Evolutionary conservation across 2,888 invertebrate species (phyloP), one percentile per base, ranked within the genome.

Genomic region (Molorchus minor): DNA sequence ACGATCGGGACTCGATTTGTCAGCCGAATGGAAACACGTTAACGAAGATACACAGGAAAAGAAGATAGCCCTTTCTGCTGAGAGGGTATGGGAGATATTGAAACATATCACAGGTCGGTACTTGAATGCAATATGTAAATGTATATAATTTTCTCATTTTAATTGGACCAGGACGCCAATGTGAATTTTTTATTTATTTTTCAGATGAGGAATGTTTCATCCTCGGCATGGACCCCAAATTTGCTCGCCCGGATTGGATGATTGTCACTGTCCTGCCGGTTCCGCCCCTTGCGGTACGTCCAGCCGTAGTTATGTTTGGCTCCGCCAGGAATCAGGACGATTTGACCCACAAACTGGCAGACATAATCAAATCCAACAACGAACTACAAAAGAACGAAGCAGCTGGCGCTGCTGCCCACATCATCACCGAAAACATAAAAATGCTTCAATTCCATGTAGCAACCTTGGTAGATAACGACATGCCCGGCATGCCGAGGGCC

Each of bases 231-330:
- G 98, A 99, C 80, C 97, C 98, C 0, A 95, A 95, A 80, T 96
- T 90, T 80, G 95, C 98, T 0, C 87, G 99, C 46, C 99, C 99
- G 3, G 99, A 99, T 83, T 99, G 99, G 98, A 98, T 99, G 98
- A 92, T 99, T 66, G 87, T 96, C 3, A 98, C 98, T 1, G 97
- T 97, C 8, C 80, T 99, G 59, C 99, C 99, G 0, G 99, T 99
- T 0, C 98, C 99, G 0, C 99, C 99, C 2, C 82, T 99, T 17
- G 89, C 94, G 1, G 98, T 99, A 0, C 86, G 99, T 65, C 99
- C 99, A 0, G 98, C 99, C 51, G 98, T 99, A 3, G 96, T 98
- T 5, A 99, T 98, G 94, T 94, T 94, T 81, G 99, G 99, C n/a
- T 94, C 98, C 0, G 98, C 98, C 0, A 92, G 95, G 78, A 99